These are phyloP conservation scores for Colletes gigas DNA, from an alignment of 1,140 invertebrate genomes.

Conservation along the genomic window DNA sequence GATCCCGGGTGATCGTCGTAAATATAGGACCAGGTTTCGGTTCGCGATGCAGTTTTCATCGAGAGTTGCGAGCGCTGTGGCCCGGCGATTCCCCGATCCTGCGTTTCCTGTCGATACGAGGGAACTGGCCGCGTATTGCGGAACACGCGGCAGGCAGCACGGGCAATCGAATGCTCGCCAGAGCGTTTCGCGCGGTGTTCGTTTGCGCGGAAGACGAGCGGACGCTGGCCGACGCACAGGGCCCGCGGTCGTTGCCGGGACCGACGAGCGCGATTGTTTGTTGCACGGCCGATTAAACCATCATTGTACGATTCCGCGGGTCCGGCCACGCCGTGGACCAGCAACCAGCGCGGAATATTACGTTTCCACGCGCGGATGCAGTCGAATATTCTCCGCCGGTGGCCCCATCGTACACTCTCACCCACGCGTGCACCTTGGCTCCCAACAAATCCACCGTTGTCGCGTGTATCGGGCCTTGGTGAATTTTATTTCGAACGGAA, in stretches of 20 bases:
- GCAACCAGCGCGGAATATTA: conserved; percentile 63
- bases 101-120: conserved; percentile 59
- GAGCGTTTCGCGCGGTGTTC: conserved; percentile 76
- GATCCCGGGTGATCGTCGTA: too few species aligned
- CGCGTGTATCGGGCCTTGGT: too few species aligned
- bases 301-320: conserved; percentile 70
- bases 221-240: conserved; percentile 51
- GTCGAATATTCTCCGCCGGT: not conserved
- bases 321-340: conserved; percentile 44
- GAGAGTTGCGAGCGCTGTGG: not conserved
- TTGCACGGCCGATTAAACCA: conserved; percentile 80
- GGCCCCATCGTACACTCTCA: not conserved
- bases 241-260: conserved; percentile 64
- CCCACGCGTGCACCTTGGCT: not conserved
- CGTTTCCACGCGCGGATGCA: conserved; percentile 54
- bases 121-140: conserved; percentile 64
- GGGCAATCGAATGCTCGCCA: conserved; percentile 79
- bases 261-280: conserved; percentile 75
- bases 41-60: conserved; percentile 37
- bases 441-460: too few species aligned
- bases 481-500: too few species aligned
- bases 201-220: conserved; percentile 79
- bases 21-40: too few species aligned
- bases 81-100: conserved; percentile 60
- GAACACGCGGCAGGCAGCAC: conserved; percentile 77